phyloP scores from a whole-genome alignment of 2,888 invertebrate species.

The Odontocerum albicorne region DNA sequence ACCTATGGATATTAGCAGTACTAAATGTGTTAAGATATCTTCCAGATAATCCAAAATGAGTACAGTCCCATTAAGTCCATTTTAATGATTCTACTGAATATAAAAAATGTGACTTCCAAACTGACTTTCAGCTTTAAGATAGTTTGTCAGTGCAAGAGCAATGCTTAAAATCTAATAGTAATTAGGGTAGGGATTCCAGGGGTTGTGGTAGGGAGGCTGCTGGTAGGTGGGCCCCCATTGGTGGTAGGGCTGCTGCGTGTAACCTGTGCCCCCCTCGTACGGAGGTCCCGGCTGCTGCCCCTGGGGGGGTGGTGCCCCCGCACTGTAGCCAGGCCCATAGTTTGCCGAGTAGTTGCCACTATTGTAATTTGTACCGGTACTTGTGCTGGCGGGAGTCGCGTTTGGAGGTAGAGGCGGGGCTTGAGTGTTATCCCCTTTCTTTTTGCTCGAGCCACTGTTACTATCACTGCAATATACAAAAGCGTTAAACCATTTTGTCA shows the following conservation, averaged over 20 bases:
- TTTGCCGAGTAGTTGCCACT: slow-evolving; percentile 17
- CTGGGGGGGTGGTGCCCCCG: slow-evolving; percentile 13
- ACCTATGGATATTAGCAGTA: too few species aligned
- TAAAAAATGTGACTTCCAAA: too few species aligned
- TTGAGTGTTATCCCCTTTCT: slow-evolving; percentile 45
- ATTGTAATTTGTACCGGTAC: slow-evolving; percentile 8
- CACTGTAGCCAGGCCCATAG: slow-evolving; percentile 17
- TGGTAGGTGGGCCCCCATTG: slow-evolving; percentile 49
- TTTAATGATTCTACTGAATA: too few species aligned
- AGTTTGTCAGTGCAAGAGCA: too few species aligned
- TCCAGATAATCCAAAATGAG: too few species aligned
- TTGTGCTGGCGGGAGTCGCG: slow-evolving; percentile 7
- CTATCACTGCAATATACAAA: slow-evolving; percentile 15
- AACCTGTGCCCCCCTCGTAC: slow-evolving; percentile 42
- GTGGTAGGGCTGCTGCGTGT: slow-evolving; percentile 46
- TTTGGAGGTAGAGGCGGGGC: slow-evolving; percentile 31
- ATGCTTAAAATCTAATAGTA: slow-evolving; percentile 50
- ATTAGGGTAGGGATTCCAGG: slow-evolving; percentile 56
- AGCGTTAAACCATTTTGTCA: too few species aligned
- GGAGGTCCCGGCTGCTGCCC: slow-evolving; percentile 28
- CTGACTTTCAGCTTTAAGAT: too few species aligned
- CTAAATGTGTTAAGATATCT: too few species aligned
- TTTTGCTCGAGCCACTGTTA: slow-evolving; percentile 35
- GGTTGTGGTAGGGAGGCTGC: slow-evolving; percentile 52
- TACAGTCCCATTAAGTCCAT: too few species aligned